Base-by-base conservation (phyloP, 1,140 invertebrate species). In the Apis florea region DNA sequence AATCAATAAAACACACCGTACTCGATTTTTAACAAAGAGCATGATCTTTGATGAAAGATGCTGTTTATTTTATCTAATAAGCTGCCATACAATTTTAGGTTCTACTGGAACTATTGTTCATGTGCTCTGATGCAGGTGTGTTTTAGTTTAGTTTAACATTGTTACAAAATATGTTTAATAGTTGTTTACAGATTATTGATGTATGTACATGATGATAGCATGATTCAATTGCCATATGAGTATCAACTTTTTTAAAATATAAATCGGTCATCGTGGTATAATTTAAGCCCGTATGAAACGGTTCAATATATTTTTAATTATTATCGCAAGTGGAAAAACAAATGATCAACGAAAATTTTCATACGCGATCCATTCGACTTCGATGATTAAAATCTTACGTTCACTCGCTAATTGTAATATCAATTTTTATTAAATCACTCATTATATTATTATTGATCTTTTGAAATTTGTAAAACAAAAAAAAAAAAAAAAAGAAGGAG, bases 231-330 rank as follows among this genome's bases (percentile, higher is more conserved):
- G 49, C 70, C 70, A 79, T 73, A 69, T 21, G 49, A 82, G 58
- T 67, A 86, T 72, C 64, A 68, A 82, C 53, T 71, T 61, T 66
- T 68, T 72, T 59, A 59, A 58, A 83, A 66, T 24, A 56, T 21
- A 40, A 64, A 53, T 67, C 61, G 64, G 49, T 67, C 64, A 31
- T 47, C 64, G 56, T 49, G 54, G 17, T 72, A 79, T 68, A 21
- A 73, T 83, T 79, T 72, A 82, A 87, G 51, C 21, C 87, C 87
- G 87, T 85, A 88, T 88, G 87, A 88, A 88, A 83, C 87, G 87
- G 85, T 85, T 74, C 54, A 64, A 87, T 31, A 71, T 72, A 79
- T 87, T 81, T 56, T 79, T 88, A 79, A 54, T 51, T 56, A 70
- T 2, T 19, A 51, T 31, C 66, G 21, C 59, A 53, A 66, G 58